Conservation (phyloP, 1,140 invertebrate species). For the Theocolax elegans region DNA sequence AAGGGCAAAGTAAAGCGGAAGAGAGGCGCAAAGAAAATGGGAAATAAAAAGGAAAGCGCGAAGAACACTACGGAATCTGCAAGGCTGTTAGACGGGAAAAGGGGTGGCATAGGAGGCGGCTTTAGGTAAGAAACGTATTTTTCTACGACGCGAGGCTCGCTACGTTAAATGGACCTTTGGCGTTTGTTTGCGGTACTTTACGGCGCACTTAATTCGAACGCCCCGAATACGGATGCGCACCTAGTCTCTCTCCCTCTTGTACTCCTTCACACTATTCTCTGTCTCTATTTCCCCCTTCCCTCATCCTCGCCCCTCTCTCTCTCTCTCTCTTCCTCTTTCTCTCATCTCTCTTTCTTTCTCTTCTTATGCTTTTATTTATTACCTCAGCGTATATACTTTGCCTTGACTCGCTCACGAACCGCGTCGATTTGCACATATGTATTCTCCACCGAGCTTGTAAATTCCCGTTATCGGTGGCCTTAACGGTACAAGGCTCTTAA, state of each 20-base stretch:
- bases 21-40: too few relatives aligned
- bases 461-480: conserved; percentile 4
- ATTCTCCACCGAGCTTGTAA: too few relatives aligned
- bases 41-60: too few relatives aligned
- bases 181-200: conserved; percentile 29
- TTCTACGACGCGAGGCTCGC: conserved; percentile 18
- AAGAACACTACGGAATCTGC: neutral
- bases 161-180: conserved; percentile 27
- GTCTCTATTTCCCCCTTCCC: too few relatives aligned
- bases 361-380: conserved; percentile 8
- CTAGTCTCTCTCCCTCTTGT: neutral
- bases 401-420: neutral
- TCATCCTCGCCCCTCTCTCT: too few relatives aligned
- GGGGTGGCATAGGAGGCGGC: conserved; percentile 1
- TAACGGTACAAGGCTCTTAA: conserved; percentile 15
- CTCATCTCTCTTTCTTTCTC: too few relatives aligned
- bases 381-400: neutral
- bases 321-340: too few relatives aligned
- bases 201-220: conserved; percentile 20
- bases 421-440: too few relatives aligned
- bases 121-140: conserved; percentile 28
- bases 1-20: too few relatives aligned
- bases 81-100: neutral
- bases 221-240: too few relatives aligned
- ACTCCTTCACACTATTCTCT: neutral